phyloP scores from a whole-genome alignment of 1,140 invertebrate species.

The Cardiocondyla obscurior region DNA sequence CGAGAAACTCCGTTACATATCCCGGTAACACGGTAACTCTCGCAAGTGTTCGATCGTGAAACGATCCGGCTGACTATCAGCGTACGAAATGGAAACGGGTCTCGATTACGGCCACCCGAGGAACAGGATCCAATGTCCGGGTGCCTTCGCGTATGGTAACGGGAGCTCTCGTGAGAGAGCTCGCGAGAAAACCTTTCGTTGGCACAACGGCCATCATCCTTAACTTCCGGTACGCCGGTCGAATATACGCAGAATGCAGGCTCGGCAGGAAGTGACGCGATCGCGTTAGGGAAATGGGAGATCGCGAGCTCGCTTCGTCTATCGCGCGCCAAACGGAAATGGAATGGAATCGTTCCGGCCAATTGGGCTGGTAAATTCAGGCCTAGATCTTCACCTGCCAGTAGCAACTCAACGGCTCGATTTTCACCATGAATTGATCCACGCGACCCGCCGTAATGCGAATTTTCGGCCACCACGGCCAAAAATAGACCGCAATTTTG shows the following conservation, averaged over 20 bases:
- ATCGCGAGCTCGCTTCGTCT: constrained; percentile 21
- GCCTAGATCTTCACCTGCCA: constrained; percentile 60
- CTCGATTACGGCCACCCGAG: neutral
- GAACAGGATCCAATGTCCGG: constrained; percentile 45
- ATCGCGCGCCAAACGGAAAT: constrained; percentile 61
- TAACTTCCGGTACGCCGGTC: constrained; percentile 55
- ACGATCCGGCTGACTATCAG: neutral
- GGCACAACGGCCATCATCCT: constrained; percentile 15
- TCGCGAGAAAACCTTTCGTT: constrained; percentile 9
- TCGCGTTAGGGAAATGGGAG: neutral
- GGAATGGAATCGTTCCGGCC: constrained; percentile 62
- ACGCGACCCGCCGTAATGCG: neutral
- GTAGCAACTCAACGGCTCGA: neutral
- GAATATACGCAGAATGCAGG: constrained; percentile 62
- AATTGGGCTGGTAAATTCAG: constrained; percentile 64
- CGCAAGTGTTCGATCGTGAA: neutral
- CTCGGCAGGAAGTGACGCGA: constrained; percentile 64
- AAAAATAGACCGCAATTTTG: constrained; percentile 28
- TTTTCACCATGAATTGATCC: neutral
- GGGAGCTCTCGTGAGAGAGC: constrained; percentile 29
- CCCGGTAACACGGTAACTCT: constrained; percentile 12
- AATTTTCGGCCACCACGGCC: neutral
- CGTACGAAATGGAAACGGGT: constrained; percentile 38
- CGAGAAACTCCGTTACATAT: neutral
- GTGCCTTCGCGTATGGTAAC: constrained; percentile 54